Evolutionary conservation across 1,140 invertebrate species (phyloP).

Genomic region (Drosophila lowei): DNA sequence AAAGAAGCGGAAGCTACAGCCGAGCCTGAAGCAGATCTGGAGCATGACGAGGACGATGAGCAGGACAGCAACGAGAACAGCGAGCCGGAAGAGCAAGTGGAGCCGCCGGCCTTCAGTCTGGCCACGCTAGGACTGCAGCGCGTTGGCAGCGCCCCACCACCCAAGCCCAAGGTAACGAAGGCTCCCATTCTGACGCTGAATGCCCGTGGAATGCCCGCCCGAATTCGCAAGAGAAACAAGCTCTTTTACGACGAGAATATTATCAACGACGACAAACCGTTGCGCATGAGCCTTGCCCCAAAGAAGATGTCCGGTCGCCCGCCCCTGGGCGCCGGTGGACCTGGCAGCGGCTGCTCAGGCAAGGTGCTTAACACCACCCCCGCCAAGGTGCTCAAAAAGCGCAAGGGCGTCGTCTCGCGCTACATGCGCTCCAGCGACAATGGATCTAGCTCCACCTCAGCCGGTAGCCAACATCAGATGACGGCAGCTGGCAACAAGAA

Average conservation of each 20-base stretch:
- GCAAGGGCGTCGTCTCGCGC: constrained; percentile 73
- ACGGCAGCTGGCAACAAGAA: constrained; percentile 10
- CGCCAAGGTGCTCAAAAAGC: constrained; percentile 84
- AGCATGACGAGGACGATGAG: constrained; percentile 38
- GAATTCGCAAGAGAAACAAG: constrained; percentile 95
- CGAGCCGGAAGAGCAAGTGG: constrained; percentile 85
- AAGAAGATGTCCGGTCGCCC: constrained; percentile 76
- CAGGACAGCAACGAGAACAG: constrained; percentile 72
- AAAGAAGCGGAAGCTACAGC: constrained; percentile 26
- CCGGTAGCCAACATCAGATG: constrained; percentile 16
- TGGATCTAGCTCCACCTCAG: constrained; percentile 67
- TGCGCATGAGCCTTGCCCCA: constrained; percentile 85
- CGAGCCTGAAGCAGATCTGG: constrained; percentile 38
- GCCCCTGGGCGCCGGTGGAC: constrained; percentile 30
- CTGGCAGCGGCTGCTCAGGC: constrained; percentile 47
- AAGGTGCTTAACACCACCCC: constrained; percentile 78
- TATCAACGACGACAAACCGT: constrained; percentile 90
- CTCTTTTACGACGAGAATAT: constrained; percentile 96
- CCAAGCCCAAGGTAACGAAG: constrained; percentile 86
- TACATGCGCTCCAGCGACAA: constrained; percentile 74
- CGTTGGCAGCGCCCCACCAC: constrained; percentile 89
- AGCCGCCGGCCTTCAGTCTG: constrained; percentile 88
- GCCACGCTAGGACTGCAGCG: constrained; percentile 90
- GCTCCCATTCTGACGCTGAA: constrained; percentile 90
- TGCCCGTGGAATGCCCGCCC: constrained; percentile 93